phyloP scores from a whole-genome alignment of 1,140 invertebrate genomes.

The Nebria ingens region DNA sequence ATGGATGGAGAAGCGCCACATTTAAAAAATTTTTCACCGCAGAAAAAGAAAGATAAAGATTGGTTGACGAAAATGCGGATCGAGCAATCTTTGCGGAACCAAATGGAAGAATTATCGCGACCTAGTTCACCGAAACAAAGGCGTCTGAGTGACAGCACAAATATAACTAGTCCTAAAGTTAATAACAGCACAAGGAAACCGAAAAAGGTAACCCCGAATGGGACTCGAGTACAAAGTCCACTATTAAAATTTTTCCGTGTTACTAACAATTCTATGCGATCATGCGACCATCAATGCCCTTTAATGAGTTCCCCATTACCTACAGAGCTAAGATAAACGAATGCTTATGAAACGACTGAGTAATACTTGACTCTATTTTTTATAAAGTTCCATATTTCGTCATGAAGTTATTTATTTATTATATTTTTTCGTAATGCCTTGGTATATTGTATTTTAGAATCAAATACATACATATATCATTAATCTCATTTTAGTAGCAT shows the following conservation, averaged over 20 bases:
- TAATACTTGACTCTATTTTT: no score
- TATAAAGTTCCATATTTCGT: no score
- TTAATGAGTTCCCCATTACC: not conserved
- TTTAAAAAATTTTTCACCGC: conserved; percentile 54
- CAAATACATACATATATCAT: no score
- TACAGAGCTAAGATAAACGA: not conserved
- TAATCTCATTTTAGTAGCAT: no score
- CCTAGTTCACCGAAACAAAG: conserved; percentile 20
- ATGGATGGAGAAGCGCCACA: conserved; percentile 65
- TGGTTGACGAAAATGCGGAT: conserved; percentile 61
- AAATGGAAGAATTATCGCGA: not conserved
- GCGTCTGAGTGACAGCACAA: conserved; percentile 15
- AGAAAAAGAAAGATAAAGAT: conserved; percentile 52
- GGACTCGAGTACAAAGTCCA: conserved; percentile 11
- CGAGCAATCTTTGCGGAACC: conserved; percentile 33
- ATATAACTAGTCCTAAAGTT: conserved; percentile 15
- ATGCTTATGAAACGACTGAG: no score
- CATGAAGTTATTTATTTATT: no score
- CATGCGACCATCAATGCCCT: not conserved
- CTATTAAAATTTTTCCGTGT: conserved; percentile 15
- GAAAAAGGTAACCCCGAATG: conserved; percentile 14
- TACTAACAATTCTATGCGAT: conserved; percentile 12
- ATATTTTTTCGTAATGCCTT: no score
- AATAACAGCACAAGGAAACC: conserved; percentile 18
- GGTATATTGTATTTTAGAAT: no score